Evolutionary conservation across 1,140 invertebrate species (phyloP), one percentile per base, ranked within the genome.

Genomic region (Drosophila pseudoobscura): DNA sequence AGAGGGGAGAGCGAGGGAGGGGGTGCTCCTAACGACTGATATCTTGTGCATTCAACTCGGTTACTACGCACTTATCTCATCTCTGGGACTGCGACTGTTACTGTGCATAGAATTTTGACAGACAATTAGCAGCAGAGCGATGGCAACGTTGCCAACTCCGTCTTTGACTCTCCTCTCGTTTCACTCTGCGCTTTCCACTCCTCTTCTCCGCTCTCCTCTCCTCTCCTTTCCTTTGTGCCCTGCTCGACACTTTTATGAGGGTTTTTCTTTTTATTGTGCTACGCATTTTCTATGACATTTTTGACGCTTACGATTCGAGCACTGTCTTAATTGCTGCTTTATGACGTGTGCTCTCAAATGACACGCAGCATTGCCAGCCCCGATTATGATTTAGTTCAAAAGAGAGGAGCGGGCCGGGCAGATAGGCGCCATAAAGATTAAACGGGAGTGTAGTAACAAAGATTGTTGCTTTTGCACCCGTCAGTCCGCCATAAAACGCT

Each of bases 271-370:
- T 88, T 87, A 83, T 82, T 87, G 82, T 78, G 57, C 82, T 62
- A 82, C 61, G 75, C 69, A 58, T 78, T 83, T 82, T 83, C 83
- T 87, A 87, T 87, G 83, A 74, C 82, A 64, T 88, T 78, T 87
- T 88, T 88, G 83, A 88, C 78, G 83, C 83, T 88, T 82, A 85
- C 82, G 74, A 85, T 87, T 85, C 87, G 51, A 66, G 87, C 82
- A 85, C 87, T 78, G 82, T 87, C 82, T 88, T 88, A 88, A 88
- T 88, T 88, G 83, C 83, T 79, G 83, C 83, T 88, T 88, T 88
- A 88, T 83, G 83, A 88, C 76, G 75, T 88, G 83, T 88, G 82
- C 63, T 74, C 78, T 83, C 83, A 88, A 79, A 88, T 88, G 83
- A 87, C 83, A 88, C 78, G 83, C 70, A 72, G 78, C 66, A 87